Percentiles rank a stretch among this genome's conserved stretches.
phyloP scores from a whole-genome alignment of 2,888 invertebrate genomes.

The Scaptomyza tumidula region DNA sequence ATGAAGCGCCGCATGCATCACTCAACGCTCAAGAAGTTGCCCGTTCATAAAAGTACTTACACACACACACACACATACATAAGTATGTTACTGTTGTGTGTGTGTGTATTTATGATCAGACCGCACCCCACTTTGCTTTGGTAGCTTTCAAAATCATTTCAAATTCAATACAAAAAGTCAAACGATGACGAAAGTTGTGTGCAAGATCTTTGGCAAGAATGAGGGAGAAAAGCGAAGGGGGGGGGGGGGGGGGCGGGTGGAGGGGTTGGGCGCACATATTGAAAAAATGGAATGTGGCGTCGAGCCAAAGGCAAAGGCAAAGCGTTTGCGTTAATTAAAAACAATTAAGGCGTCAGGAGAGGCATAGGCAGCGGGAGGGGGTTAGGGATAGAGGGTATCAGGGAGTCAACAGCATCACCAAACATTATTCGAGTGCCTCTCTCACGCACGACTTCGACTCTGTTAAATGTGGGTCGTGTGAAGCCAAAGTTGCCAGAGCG shows the following conservation, averaged over 20 bases:
- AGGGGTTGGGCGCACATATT: constrained; percentile 13
- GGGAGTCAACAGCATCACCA: constrained; percentile 31
- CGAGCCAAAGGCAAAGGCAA: constrained; percentile 67
- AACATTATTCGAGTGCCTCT: constrained; percentile 43
- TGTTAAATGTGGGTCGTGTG: constrained; percentile 69
- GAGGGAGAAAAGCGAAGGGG: not conserved
- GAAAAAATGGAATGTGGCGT: constrained; percentile 76
- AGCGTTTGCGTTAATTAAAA: constrained; percentile 83
- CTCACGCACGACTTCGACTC: constrained; percentile 53
- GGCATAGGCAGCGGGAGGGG: not conserved
- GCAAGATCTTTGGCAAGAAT: constrained; percentile 21
- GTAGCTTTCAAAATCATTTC: constrained; percentile 78
- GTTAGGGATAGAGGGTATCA: constrained; percentile 1
- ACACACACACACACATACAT: not conserved
- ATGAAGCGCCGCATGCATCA: constrained; percentile 77
- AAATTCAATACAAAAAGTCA: constrained; percentile 78
- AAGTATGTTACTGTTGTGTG: not conserved
- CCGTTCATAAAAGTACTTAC: constrained; percentile 39
- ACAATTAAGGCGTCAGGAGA: constrained; percentile 81
- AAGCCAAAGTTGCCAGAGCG: constrained; percentile 17
- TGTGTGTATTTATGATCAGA: constrained; percentile 23
- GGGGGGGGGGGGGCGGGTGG: too few relatives aligned
- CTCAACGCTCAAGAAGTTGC: constrained; percentile 66
- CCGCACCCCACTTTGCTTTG: constrained; percentile 71
- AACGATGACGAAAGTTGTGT: constrained; percentile 72